Evolutionary conservation across 92 coral and sea anemone species (phyloP), one percentile per base, ranked within the genome.

Genomic region (Virgularia gustaviana): DNA sequence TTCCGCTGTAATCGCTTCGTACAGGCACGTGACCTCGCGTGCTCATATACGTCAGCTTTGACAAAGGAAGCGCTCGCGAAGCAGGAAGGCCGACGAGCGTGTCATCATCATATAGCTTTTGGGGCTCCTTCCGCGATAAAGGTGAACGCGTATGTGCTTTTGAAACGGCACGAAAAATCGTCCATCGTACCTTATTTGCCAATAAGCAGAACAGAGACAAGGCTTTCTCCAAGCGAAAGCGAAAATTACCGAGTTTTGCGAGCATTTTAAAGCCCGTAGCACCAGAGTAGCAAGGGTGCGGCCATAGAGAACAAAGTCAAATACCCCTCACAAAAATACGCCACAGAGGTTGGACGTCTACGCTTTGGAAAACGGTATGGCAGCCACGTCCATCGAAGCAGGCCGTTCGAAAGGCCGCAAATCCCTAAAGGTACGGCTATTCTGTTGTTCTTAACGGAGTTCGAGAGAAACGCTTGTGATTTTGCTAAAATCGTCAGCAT

Each of bases 271-370:
- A 51, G 25, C 60, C 30, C 27, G 51, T 44, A 49, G 35, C 75
- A 3, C 44, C 75, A 16, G 36, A 49, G 24, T 30, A 51, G 12
- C 75, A 45, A 68, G 75, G 75, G 75, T 68, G 75, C 75, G 75
- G 75, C 41, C 61, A n/a, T 60, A 29, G 66, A n/a, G n/a, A n/a
- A n/a, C 66, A 42, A 32, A 39, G 56, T 42, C 73, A 18, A 20
- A 39, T 9, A 22, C 2, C 33, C 47, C 73, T 57, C 56, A 43
- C 73, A 32, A 47, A 36, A 55, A 49, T 49, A 25, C 44, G 16
- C 61, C 34, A 68, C 0, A 31, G 60, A 49, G 19, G 6, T 38
- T 42, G 31, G 35, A 30, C 30, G 33, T 49, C 51, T 32, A n/a
- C n/a, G n/a, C n/a, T n/a, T n/a, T n/a, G n/a, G n/a, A 31, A 29